Conservation (phyloP, 1,140 invertebrate genomes). For the Heliothis virescens region DNA sequence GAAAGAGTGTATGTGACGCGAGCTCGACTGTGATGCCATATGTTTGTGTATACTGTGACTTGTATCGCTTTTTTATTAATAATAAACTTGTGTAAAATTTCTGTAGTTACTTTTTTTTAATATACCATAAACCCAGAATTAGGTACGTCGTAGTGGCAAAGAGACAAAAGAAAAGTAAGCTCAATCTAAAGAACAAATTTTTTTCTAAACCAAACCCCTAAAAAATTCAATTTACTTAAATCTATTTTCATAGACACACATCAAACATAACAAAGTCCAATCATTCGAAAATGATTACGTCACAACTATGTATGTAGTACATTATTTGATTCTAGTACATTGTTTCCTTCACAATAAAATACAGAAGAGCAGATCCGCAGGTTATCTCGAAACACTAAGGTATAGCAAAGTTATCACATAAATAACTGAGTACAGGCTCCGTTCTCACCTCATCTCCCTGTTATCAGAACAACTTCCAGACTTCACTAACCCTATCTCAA, state of each 20-base stretch:
- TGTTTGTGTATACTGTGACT: not conserved
- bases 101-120: not conserved
- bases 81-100: constrained; percentile 2
- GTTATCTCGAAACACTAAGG: constrained; percentile 12
- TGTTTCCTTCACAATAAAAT: too few relatives aligned
- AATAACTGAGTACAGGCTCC: constrained; percentile 13
- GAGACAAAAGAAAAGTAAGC: too few relatives aligned
- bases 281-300: too few relatives aligned
- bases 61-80: not conserved
- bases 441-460: constrained; percentile 14
- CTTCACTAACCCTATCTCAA: not conserved
- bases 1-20: not conserved
- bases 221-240: too few relatives aligned
- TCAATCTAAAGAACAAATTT: too few relatives aligned
- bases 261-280: too few relatives aligned
- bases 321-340: too few relatives aligned
- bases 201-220: too few relatives aligned
- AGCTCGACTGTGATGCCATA: constrained; percentile 47
- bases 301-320: too few relatives aligned
- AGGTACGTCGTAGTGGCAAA: too few relatives aligned
- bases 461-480: constrained; percentile 19
- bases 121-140: not conserved
- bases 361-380: not conserved
- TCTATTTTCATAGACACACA: too few relatives aligned
- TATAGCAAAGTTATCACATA: constrained; percentile 22